Percentiles rank a stretch among this genome's conserved stretches.
phyloP scores from a whole-genome alignment of 2,113 vertebrate species.

The Martes martes region DNA sequence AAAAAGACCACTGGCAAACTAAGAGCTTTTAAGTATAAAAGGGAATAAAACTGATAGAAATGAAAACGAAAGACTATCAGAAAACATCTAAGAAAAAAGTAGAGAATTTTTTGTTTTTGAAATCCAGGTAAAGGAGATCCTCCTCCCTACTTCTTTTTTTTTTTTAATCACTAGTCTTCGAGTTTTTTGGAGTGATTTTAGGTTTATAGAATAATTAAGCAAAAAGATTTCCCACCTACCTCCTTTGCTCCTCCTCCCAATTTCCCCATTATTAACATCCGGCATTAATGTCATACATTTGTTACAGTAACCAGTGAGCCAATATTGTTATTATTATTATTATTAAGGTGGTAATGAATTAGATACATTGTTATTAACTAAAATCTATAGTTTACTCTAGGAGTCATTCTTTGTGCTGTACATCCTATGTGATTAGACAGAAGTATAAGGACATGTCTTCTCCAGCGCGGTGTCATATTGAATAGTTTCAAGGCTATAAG shows the following conservation, averaged over 20 bases:
- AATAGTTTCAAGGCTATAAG: neutral
- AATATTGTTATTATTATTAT: neutral
- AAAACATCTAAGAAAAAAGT: neutral
- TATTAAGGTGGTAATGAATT: neutral
- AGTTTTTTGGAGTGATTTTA: neutral
- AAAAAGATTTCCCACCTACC: neutral
- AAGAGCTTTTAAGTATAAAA: neutral
- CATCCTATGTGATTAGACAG: neutral
- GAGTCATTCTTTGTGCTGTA: neutral
- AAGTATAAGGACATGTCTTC: fast-evolving
- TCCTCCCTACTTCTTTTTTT: neutral
- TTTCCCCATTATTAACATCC: neutral
- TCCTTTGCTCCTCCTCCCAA: fast-evolving
- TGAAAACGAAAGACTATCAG: neutral
- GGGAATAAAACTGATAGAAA: neutral
- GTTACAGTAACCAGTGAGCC: neutral
- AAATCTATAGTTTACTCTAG: neutral
- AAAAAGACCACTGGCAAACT: neutral
- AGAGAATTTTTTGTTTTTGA: neutral
- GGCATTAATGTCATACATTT: neutral
- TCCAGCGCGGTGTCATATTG: fast-evolving
- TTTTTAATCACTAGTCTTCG: neutral
- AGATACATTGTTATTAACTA: neutral
- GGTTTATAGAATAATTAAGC: neutral
- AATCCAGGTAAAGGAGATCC: neutral